Evolutionary conservation across 2,888 invertebrate species (phyloP).

Genomic region (Epistrophe grossulariae): DNA sequence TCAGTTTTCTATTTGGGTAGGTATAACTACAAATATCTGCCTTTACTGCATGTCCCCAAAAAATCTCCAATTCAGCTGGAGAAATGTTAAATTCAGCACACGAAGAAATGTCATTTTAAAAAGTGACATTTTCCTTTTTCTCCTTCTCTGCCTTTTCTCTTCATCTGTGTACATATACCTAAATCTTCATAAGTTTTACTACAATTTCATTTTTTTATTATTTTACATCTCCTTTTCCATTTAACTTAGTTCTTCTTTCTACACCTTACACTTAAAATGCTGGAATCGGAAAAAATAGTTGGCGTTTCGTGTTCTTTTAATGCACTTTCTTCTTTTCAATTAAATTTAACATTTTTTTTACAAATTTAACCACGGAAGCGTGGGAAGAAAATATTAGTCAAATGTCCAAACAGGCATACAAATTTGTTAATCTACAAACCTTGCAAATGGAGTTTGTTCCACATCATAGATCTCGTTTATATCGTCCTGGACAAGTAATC

Average conservation of each 20-base stretch:
- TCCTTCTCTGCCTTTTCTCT: not conserved
- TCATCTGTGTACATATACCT: not conserved
- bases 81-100: conserved; percentile 35
- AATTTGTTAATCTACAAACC: conserved; percentile 85
- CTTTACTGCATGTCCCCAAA: not conserved
- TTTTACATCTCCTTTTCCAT: not conserved
- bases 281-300: not conserved
- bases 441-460: conserved; percentile 93
- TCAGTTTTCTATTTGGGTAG: conserved; percentile 32
- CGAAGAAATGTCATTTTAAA: conserved; percentile 32
- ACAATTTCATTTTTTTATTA: not conserved
- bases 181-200: not conserved
- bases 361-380: not conserved
- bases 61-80: conserved; percentile 53
- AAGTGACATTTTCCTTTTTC: conserved; percentile 30
- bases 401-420: not conserved
- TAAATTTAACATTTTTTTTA: not conserved
- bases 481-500: conserved; percentile 89
- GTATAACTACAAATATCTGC: conserved; percentile 11
- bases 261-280: not conserved
- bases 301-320: conserved; percentile 3
- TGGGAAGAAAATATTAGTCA: not conserved
- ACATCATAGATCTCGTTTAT: conserved; percentile 91
- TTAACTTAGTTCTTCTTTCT: not conserved
- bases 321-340: conserved; percentile 43